Percentiles rank a stretch among this genome's conserved stretches.
Conservation (phyloP, 2,113 vertebrate species). For the Seriola quinqueradiata region DNA sequence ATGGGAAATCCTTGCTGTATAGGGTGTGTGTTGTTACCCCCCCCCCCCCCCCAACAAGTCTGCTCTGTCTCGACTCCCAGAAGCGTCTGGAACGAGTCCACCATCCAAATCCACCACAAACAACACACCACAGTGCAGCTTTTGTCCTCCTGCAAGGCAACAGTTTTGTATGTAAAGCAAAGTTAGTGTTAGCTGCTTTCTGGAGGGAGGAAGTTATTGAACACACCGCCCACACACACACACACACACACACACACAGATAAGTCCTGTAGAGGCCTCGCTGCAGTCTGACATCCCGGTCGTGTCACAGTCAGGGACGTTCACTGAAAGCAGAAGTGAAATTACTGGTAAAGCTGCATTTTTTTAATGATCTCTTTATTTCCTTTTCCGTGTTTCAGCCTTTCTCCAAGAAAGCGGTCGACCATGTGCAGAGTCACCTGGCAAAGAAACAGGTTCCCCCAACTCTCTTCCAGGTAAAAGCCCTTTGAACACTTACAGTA, state of each 20-base stretch:
- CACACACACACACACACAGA: neutral
- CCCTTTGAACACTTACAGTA: neutral
- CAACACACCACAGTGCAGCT: slow-evolving; percentile 1
- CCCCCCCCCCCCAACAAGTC: no score
- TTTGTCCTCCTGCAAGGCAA: slow-evolving; percentile 18
- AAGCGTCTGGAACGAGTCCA: no score
- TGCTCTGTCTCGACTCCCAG: no score
- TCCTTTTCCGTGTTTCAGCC: slow-evolving; percentile 82
- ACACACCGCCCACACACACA: slow-evolving; percentile 20
- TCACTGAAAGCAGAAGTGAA: slow-evolving; percentile 52
- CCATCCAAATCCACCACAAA: neutral
- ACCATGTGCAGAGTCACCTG: slow-evolving; percentile 95
- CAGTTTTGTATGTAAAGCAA: slow-evolving; percentile 20
- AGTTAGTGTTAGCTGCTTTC: neutral
- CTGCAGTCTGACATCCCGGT: neutral
- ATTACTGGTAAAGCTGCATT: slow-evolving; percentile 24
- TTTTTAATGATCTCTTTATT: slow-evolving; percentile 21
- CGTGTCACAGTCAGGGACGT: neutral
- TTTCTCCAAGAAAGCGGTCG: slow-evolving; percentile 96
- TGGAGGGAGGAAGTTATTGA: slow-evolving; percentile 38
- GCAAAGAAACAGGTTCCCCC: slow-evolving; percentile 94
- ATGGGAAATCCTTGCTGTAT: slow-evolving; percentile 2
- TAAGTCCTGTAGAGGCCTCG: no score
- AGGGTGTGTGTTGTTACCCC: neutral
- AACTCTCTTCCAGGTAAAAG: slow-evolving; percentile 94